Conservation (phyloP, 1,140 invertebrate species). For the Plectus sambesii region DNA sequence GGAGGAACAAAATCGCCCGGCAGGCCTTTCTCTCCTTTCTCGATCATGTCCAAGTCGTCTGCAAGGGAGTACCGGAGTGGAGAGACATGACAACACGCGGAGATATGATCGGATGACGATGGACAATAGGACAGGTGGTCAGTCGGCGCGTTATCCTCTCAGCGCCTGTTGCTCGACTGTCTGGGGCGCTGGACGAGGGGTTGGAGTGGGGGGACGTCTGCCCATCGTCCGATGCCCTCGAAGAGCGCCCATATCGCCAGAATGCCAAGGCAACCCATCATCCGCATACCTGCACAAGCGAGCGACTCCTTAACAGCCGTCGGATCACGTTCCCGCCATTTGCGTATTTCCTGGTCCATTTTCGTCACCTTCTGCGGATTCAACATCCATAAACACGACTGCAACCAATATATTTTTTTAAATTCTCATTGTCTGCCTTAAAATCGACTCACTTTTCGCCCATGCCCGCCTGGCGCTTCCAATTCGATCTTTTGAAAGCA, state of each 20-base stretch:
- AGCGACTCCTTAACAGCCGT: neutral
- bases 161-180: no score
- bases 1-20: no score
- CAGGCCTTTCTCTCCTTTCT: neutral
- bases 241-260: no score
- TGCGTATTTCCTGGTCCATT: neutral
- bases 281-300: neutral
- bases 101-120: no score
- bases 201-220: no score
- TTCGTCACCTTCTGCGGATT: neutral
- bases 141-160: no score
- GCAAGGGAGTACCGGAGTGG: neutral
- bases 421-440: no score
- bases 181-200: no score
- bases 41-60: conserved; percentile 1
- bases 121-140: no score
- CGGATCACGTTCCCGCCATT: neutral
- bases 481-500: conserved; percentile 54
- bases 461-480: conserved; percentile 47
- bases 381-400: neutral
- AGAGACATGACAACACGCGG: neutral
- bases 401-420: neutral
- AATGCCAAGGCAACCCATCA: neutral
- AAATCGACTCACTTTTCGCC: neutral
- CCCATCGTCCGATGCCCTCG: no score